phyloP scores from a whole-genome alignment of 2,113 vertebrate genomes.

The Cyrtonyx montezumae region DNA sequence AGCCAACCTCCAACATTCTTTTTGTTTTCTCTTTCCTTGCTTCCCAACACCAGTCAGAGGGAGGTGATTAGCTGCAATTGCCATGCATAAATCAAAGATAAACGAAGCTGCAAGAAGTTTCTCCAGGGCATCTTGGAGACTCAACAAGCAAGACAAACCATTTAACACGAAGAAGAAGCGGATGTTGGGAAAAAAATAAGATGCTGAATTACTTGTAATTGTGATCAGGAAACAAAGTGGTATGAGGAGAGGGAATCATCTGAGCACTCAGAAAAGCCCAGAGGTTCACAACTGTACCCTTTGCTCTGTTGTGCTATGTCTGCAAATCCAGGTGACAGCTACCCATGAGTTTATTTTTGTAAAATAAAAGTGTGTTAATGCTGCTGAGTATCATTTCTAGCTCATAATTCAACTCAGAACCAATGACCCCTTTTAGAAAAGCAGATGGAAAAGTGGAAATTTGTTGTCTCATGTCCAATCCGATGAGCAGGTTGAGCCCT shows the following conservation, averaged over 20 bases:
- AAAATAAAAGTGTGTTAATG: constrained; percentile 18
- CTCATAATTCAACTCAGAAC: background rate
- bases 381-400: background rate
- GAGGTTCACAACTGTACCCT: background rate
- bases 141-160: background rate
- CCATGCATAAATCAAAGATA: background rate
- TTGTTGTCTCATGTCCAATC: fast-evolving
- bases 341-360: background rate
- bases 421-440: background rate
- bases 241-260: background rate
- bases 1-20: background rate
- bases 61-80: background rate
- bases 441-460: background rate
- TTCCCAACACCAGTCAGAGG: constrained; percentile 13
- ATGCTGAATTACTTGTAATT: background rate
- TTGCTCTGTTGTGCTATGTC: fast-evolving
- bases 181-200: background rate
- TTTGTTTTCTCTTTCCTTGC: background rate
- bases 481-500: background rate
- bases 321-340: background rate
- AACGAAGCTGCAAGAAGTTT: fast-evolving
- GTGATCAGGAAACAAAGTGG: background rate
- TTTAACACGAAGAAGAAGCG: background rate
- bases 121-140: fast-evolving
- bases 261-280: background rate